Evolutionary conservation across 2,888 invertebrate genomes (phyloP).

Genomic region (Tiphia femorata): DNA sequence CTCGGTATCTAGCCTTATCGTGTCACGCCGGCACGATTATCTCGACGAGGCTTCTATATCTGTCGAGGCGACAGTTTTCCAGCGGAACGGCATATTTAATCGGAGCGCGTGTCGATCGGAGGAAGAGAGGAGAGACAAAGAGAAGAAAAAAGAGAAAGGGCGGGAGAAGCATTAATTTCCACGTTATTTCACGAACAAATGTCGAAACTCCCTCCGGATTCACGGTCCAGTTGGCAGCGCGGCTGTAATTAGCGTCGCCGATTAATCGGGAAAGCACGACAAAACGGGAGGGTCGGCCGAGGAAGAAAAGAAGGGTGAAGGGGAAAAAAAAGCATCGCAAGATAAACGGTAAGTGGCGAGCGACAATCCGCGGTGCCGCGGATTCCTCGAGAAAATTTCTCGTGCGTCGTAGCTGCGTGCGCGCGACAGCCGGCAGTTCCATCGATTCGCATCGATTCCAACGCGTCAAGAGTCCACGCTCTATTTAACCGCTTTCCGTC

Average conservation of each 20-base stretch:
- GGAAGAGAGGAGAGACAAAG: no score
- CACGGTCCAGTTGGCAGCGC: conserved; percentile 35
- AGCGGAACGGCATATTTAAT: no score
- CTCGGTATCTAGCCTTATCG: no score
- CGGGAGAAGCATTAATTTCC: conserved; percentile 22
- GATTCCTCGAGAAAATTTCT: no score
- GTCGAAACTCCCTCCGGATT: conserved; percentile 30
- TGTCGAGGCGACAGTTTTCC: no score
- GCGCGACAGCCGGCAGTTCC: background rate
- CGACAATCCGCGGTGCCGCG: no score
- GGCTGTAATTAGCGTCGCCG: conserved; percentile 6
- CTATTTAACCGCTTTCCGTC: conserved; percentile 59
- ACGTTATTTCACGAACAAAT: conserved; percentile 14
- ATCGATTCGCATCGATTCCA: background rate
- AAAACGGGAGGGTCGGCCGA: no score
- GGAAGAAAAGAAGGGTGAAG: background rate
- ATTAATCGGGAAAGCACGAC: conserved; percentile 8
- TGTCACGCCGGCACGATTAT: no score
- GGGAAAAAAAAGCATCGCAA: no score
- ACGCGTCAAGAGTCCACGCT: conserved; percentile 40
- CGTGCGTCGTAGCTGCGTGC: background rate
- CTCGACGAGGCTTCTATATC: no score
- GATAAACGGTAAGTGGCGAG: no score
- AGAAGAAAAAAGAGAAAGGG: background rate
- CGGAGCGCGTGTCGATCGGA: no score